These are phyloP conservation scores for Chrysina gloriosa DNA, from an alignment of 2,888 invertebrate species.

Conservation along the genomic window DNA sequence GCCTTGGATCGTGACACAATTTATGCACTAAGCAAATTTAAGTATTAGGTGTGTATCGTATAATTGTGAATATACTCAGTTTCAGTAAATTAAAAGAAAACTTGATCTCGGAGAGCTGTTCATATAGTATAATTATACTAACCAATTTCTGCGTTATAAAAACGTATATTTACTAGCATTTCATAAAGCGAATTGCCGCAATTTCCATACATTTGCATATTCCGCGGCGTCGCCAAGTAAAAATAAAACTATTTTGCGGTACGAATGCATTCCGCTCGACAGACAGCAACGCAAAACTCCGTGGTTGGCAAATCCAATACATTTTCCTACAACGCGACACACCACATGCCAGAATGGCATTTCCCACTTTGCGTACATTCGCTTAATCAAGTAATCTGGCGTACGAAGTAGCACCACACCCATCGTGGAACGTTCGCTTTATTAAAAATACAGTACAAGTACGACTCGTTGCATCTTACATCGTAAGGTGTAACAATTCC, in stretches of 20 bases:
- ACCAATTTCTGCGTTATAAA: not conserved
- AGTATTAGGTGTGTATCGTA: too few species aligned
- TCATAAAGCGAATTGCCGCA: not conserved
- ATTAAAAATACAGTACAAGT: constrained; percentile 23
- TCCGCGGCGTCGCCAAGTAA: not conserved
- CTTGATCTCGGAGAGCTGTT: too few species aligned
- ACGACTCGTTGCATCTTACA: not conserved
- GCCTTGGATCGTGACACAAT: too few species aligned
- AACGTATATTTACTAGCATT: not conserved
- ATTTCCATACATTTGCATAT: constrained; percentile 16
- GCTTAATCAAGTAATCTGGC: constrained; percentile 22
- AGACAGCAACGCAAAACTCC: not conserved
- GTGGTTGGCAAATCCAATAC: constrained; percentile 2
- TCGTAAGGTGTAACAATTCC: constrained; percentile 23
- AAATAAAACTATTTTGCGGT: constrained; percentile 3
- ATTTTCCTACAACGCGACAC: constrained; percentile 20
- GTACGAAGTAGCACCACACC: not conserved
- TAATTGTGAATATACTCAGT: too few species aligned
- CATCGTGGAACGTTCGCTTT: not conserved
- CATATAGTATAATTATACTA: not conserved
- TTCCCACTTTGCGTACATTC: constrained; percentile 25
- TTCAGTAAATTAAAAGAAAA: too few species aligned
- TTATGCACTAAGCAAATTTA: too few species aligned
- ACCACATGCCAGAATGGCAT: not conserved
- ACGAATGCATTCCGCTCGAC: constrained; percentile 4